Percentiles rank a stretch among this genome's conserved stretches.
Evolutionary conservation across 1,140 invertebrate species (phyloP).

Genomic region (Magallana ariakensis): DNA sequence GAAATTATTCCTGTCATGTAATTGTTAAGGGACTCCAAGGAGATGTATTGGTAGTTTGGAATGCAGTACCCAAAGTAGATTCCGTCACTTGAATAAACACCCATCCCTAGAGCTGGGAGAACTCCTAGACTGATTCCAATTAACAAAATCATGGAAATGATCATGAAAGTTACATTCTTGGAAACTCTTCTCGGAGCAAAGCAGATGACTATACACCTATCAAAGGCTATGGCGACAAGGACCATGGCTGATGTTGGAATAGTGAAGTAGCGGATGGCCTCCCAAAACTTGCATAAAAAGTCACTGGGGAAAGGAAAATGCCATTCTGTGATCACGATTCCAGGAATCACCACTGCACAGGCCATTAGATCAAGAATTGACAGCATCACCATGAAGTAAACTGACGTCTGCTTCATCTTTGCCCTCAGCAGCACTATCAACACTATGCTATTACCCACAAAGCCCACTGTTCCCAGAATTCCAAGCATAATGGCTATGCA

Average conservation of each 20-base stretch:
- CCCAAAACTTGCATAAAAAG: conserved; percentile 65
- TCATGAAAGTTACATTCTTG: conserved; percentile 50
- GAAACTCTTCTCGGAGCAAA: conserved; percentile 48
- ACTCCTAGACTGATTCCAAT: conserved; percentile 59
- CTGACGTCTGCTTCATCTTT: conserved; percentile 61
- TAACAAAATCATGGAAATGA: conserved; percentile 58
- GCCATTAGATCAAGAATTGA: conserved; percentile 69
- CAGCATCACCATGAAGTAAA: conserved; percentile 67
- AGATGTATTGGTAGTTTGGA: conserved; percentile 58
- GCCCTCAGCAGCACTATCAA: conserved; percentile 64
- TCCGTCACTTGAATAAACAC: conserved; percentile 59
- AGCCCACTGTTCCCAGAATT: conserved; percentile 62
- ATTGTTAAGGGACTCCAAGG: conserved; percentile 43
- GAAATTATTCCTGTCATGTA: conserved; percentile 68
- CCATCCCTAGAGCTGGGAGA: conserved; percentile 62
- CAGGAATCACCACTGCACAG: conserved; percentile 68
- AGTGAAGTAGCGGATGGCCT: conserved; percentile 60
- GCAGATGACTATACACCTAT: conserved; percentile 70
- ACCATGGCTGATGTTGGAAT: conserved; percentile 69
- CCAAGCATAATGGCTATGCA: conserved; percentile 60
- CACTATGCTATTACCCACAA: conserved; percentile 66
- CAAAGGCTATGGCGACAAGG: conserved; percentile 68
- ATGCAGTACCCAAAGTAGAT: conserved; percentile 63
- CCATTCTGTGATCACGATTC: conserved; percentile 69
- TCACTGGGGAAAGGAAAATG: conserved; percentile 63